Evolutionary conservation across 2,797 vertebrate genomes (phyloP), one percentile per base, ranked within the genome.

Genomic region (Hypotaenidia okinawae): DNA sequence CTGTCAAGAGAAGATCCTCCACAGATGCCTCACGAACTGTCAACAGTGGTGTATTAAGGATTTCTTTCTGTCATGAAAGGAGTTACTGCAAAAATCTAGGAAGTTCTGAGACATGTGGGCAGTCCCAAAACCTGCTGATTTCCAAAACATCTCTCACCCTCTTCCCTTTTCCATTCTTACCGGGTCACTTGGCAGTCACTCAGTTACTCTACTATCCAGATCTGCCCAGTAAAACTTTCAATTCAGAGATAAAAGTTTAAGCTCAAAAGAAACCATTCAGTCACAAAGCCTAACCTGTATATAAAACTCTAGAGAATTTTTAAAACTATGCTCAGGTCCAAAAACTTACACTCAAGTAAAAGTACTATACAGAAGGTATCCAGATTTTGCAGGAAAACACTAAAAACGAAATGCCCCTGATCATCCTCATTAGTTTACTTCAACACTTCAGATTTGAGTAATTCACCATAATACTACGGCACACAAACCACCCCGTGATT

Each of bases 11-110:
- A 86, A 99, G 98, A 95, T 99, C 98, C 94, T 99, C 99, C 77
- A 99, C 99, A 25, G 99, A 98, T 1, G 98, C 98, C 92, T 99
- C 99, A 79, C 94, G 87, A 88, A 99, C 98, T 3, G 98, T 98
- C 96, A 99, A 97, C 91, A 98, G 97, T 9, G 98, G 99, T 15
- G 98, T 99, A 72, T 96, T 98, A 84, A 98, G 97, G 94, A 99
- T 98, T 97, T 99, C 99, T 5, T 98, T 97, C 99, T 99, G 97
- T 70, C 86, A n/a, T 51, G 75, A 95, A 96, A 96, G 39, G 64
- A 77, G 84, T 90, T 79, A 92, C 68, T 79, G 69, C 87, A 84
- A 90, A 27, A 45, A 82, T 84, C 80, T 92, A 73, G 16, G 32
- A 89, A 86, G 24, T 59, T 59, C 55, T 3, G n/a, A 92, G 43